These are phyloP conservation scores for Eurystomus gularis DNA, from an alignment of 2,113 vertebrate species.

Conservation along the genomic window DNA sequence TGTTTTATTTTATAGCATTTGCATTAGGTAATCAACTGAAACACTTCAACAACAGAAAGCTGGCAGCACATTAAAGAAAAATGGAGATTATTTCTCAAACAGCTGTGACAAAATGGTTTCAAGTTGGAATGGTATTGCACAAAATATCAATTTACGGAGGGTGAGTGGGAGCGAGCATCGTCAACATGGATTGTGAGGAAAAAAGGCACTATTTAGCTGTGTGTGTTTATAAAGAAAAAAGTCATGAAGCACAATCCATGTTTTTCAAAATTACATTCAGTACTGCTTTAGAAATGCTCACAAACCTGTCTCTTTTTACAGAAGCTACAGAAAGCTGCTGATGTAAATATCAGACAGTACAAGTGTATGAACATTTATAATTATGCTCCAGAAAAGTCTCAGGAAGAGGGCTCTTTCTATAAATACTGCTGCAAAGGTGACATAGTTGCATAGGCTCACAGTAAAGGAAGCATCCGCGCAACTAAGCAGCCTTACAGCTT, in stretches of 20 bases:
- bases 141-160: conserved; percentile 51
- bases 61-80: conserved; percentile 65
- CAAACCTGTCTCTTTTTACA: conserved; percentile 33
- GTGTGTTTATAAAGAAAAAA: conserved; percentile 59
- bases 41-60: conserved; percentile 77
- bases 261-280: conserved; percentile 73
- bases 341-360: conserved; percentile 46
- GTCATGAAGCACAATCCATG: conserved; percentile 68
- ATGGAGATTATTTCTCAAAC: conserved; percentile 66
- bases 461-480: conserved; percentile 39
- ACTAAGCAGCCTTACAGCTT: conserved; percentile 27
- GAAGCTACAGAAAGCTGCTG: conserved; percentile 51
- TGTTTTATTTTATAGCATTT: conserved; percentile 78
- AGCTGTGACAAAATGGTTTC: conserved; percentile 74
- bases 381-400: conserved; percentile 39
- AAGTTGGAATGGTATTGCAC: conserved; percentile 70
- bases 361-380: conserved; percentile 41
- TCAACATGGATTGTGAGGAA: conserved; percentile 63
- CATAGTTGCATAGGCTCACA: conserved; percentile 44
- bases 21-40: conserved; percentile 77
- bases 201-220: conserved; percentile 77
- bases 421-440: conserved; percentile 61
- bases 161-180: conserved; percentile 57
- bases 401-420: conserved; percentile 43
- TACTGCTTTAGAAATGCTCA: conserved; percentile 65